Percentiles rank a stretch among this genome's conserved stretches.
These are phyloP conservation scores for Ailuropoda melanoleuca DNA, from an alignment of 2,113 vertebrate genomes.

Conservation along the genomic window DNA sequence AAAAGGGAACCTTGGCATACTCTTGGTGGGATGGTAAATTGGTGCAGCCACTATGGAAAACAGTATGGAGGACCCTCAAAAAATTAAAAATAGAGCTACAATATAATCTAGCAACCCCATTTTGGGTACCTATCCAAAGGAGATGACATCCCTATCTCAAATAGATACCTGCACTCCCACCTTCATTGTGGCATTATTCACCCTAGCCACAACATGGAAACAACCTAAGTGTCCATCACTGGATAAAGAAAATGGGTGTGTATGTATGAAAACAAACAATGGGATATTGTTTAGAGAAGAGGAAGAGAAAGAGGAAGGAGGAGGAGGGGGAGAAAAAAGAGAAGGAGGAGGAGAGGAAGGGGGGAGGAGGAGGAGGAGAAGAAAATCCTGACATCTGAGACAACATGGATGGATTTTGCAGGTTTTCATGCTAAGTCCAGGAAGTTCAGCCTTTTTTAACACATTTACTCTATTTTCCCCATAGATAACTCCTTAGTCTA, in stretches of 20 bases:
- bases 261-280: background rate
- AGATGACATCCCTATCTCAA: background rate
- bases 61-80: background rate
- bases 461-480: background rate
- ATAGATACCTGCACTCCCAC: background rate
- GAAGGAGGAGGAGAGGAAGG: background rate
- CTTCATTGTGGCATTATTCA: background rate
- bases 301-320: background rate
- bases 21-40: background rate
- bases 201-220: background rate
- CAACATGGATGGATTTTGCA: background rate
- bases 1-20: background rate
- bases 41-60: background rate
- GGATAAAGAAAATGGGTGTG: background rate
- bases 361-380: background rate
- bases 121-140: background rate
- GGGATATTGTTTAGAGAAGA: background rate
- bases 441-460: background rate
- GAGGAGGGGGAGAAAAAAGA: background rate
- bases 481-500: background rate
- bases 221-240: background rate
- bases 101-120: background rate
- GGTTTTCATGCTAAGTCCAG: background rate
- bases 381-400: background rate
- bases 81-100: background rate